Base-by-base conservation (phyloP, 2,113 vertebrate genomes). In the Rhegmatorhina hoffmannsi region DNA sequence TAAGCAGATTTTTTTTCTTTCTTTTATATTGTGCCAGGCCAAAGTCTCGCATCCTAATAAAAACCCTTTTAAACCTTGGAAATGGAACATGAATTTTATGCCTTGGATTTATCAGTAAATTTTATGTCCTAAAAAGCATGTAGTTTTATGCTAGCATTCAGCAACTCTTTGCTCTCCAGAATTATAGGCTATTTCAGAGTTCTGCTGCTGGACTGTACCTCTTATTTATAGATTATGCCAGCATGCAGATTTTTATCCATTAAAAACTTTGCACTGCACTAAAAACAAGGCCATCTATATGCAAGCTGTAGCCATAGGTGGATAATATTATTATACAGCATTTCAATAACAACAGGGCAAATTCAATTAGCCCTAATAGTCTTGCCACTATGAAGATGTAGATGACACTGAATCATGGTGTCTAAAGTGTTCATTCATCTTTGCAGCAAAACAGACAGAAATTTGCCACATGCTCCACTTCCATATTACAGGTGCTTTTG, bases 261-360 rank as follows among this genome's bases (percentile, higher is more conserved):
- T 91, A 91, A 53, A 72, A 86, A 73, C 36, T 46, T 19, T 73
- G 21, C 31, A 60, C 43, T 82, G n/a, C 82, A 55, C 75, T 94
- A 63, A 79, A 94, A 96, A 81, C 69, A 73, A 66, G 33, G 31
- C 59, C 36, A 91, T 90, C 62, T 66, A 28, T 69, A 89, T 66
- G 24, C 36, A 81, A 76, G 46, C 10, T 80, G 47, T 73, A 84
- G 43, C 58, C 56, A 62, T 44, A 76, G 49, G 68, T 82, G 68
- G 66, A 52, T 84, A 58, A 85, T 92, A 89, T 82, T 86, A 78
- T 58, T 81, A 69, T 70, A 72, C 8, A 81, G 11, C 40, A 73
- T 96, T 95, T 95, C 50, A 89, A 13, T 84, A 92, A 94, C 88
- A 94, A 20, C 49, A 63, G 26, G 44, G 17, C 58, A 95, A 80